Evolutionary conservation across 2,113 vertebrate species (phyloP).

Genomic region (Gallinago jamesoni): DNA sequence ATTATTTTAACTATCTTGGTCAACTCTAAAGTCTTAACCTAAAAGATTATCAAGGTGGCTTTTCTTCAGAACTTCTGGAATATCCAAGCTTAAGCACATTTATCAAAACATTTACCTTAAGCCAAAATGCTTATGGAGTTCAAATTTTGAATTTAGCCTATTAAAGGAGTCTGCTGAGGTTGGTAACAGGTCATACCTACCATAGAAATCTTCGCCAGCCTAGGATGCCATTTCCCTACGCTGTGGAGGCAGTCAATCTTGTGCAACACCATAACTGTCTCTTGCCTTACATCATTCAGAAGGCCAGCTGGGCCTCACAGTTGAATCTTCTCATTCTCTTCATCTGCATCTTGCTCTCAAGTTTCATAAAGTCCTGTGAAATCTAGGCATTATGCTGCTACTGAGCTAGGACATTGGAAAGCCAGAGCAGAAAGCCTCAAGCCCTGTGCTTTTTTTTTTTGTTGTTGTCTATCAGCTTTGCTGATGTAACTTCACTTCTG

Average conservation of each 20-base stretch:
- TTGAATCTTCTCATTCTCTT: neutral
- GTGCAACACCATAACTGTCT: neutral
- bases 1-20: neutral
- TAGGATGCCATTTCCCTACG: neutral
- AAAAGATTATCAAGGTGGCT: neutral
- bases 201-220: neutral
- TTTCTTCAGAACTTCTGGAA: neutral
- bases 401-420: neutral
- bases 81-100: neutral
- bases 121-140: neutral
- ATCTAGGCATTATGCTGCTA: neutral
- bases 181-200: neutral
- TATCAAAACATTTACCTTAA: neutral
- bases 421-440: neutral
- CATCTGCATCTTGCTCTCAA: neutral
- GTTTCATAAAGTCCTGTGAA: neutral
- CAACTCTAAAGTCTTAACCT: neutral
- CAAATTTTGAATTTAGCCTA: neutral
- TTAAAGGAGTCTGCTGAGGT: neutral
- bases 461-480: neutral
- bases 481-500: neutral
- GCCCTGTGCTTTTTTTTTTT: neutral
- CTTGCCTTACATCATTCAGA: neutral
- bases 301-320: neutral
- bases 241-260: neutral